Evolutionary conservation across 2,113 vertebrate species (phyloP).

Genomic region (Scatophagus argus): DNA sequence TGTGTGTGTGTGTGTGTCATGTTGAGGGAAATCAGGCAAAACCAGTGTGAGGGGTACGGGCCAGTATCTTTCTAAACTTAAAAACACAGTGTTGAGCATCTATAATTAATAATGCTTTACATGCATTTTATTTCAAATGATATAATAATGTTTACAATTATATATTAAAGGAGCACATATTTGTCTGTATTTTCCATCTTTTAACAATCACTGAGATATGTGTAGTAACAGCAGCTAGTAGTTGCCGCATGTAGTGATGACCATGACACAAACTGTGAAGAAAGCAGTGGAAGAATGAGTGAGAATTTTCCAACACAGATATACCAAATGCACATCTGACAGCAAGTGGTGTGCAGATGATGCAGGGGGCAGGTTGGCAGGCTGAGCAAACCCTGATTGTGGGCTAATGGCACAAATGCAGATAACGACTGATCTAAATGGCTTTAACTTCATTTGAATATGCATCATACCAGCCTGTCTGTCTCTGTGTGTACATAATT

Average conservation of each 20-base stretch:
- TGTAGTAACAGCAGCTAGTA: neutral
- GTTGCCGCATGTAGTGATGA: neutral
- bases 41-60: no score
- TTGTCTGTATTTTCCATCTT: no score
- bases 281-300: neutral
- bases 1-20: no score
- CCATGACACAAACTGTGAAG: neutral
- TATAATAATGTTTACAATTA: no score
- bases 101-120: no score
- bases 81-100: no score
- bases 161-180: no score
- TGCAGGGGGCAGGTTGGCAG: neutral
- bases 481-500: constrained; percentile 35
- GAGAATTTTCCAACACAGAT: neutral
- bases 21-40: no score
- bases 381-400: constrained; percentile 40
- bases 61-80: no score
- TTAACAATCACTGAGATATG: neutral
- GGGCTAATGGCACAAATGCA: constrained; percentile 61
- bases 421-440: constrained; percentile 64
- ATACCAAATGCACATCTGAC: neutral
- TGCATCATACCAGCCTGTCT: constrained; percentile 76
- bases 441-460: constrained; percentile 79
- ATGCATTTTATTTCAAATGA: no score
- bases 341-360: neutral